Evolutionary conservation across 2,888 invertebrate genomes (phyloP).

Genomic region (Altica lythri): DNA sequence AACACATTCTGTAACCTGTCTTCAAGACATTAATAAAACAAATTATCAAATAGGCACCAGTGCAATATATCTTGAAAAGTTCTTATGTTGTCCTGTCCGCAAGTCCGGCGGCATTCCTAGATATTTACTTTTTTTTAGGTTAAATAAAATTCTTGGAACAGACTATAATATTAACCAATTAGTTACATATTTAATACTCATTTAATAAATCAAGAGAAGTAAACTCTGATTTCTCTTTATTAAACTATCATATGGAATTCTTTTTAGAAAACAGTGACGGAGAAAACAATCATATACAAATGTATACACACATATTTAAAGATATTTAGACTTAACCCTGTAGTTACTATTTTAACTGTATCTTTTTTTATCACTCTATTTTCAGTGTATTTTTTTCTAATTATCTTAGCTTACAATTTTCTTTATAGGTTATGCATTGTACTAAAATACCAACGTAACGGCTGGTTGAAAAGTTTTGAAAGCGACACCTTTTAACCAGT

Average conservation of each 20-base stretch:
- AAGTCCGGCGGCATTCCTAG: conserved; percentile 25
- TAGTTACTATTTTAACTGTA: no score
- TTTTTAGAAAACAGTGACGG: conserved; percentile 16
- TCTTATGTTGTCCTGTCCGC: conserved; percentile 8
- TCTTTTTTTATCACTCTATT: no score
- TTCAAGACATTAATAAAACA: conserved; percentile 16
- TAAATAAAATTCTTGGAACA: conserved; percentile 25
- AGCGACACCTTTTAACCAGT: no score
- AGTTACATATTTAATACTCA: conserved; percentile 34
- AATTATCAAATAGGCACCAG: conserved; percentile 25
- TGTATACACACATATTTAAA: no score
- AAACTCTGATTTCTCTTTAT: conserved; percentile 37
- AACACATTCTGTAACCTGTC: conserved; percentile 18
- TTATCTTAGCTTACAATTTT: no score
- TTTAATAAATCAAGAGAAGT: conserved; percentile 32
- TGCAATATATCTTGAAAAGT: conserved; percentile 24
- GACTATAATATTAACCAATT: conserved; percentile 32
- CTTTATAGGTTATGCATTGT: no score
- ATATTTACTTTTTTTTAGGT: conserved; percentile 21
- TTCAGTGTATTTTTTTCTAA: no score
- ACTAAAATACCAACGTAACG: no score
- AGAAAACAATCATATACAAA: no score
- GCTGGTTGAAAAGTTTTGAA: no score
- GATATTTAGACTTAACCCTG: no score
- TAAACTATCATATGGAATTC: conserved; percentile 33